Percentiles rank a stretch among this genome's conserved stretches.
Evolutionary conservation across 2,113 vertebrate species (phyloP).

Genomic region (Chloebia gouldiae): DNA sequence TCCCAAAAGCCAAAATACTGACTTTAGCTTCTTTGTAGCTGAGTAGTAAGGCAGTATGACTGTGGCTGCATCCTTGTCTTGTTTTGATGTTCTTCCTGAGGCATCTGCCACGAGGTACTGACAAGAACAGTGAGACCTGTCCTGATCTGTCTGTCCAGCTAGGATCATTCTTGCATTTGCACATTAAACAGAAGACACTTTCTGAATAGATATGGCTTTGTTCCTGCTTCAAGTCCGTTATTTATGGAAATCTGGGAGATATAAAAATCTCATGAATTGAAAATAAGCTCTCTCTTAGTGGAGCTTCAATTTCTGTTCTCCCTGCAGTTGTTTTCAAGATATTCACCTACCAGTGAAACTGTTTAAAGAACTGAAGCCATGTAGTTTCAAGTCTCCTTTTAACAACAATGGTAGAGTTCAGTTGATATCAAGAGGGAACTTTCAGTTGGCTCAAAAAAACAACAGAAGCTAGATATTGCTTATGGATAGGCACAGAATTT

Average conservation of each 20-base stretch:
- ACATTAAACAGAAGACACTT: background rate
- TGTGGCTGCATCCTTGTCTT: background rate
- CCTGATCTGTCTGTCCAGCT: background rate
- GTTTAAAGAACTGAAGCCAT: background rate
- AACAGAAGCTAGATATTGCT: background rate
- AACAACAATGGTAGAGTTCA: background rate
- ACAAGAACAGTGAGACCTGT: background rate
- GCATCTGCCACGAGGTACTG: background rate
- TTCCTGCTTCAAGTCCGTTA: background rate
- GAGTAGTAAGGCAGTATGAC: background rate
- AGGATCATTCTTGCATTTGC: background rate
- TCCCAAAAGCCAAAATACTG: background rate
- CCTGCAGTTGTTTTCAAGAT: background rate
- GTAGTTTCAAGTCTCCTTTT: constrained; percentile 34
- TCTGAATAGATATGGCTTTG: background rate
- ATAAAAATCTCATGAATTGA: background rate
- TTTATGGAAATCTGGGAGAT: background rate
- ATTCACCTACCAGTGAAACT: background rate
- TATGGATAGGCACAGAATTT: background rate
- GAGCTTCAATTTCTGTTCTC: background rate
- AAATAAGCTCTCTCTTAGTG: background rate
- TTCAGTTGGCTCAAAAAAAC: background rate
- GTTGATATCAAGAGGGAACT: background rate
- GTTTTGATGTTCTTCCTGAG: background rate
- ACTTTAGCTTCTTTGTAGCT: background rate